These are phyloP conservation scores for Dusona sp. DNA, from an alignment of 2,888 invertebrate genomes.

Conservation along the genomic window DNA sequence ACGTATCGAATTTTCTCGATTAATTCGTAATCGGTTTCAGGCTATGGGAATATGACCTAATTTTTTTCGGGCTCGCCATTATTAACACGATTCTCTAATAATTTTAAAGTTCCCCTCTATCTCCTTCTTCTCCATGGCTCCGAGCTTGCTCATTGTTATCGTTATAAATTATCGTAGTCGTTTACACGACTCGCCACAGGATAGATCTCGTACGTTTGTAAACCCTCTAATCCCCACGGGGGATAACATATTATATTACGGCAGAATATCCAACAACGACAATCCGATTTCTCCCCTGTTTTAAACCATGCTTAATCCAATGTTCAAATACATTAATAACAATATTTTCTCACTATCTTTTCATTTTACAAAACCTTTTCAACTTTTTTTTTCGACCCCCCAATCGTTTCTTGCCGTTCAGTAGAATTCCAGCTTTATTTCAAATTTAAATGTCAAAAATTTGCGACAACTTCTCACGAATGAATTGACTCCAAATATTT, in stretches of 20 bases:
- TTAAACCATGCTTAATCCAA: neutral
- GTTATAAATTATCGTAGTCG: conserved; percentile 49
- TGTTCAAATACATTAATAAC: neutral
- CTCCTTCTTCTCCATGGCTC: neutral
- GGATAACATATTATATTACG: conserved; percentile 4
- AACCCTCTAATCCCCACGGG: conserved; percentile 6
- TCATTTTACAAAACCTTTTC: neutral
- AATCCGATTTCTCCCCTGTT: neutral
- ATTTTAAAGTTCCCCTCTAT: neutral
- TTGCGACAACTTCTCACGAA: neutral
- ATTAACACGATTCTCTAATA: neutral
- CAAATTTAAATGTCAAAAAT: neutral
- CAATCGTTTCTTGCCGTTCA: neutral
- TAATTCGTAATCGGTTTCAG: neutral
- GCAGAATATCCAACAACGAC: conserved; percentile 6
- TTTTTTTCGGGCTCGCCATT: neutral
- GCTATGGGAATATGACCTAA: neutral
- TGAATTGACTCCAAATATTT: neutral
- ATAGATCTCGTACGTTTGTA: conserved; percentile 40
- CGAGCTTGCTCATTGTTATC: conserved; percentile 33
- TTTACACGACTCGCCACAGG: conserved; percentile 35
- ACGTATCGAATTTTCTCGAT: neutral
- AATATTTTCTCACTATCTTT: neutral
- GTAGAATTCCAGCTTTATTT: neutral
- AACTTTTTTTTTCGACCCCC: neutral